Percentiles rank a stretch among this genome's conserved stretches.
These are phyloP conservation scores for Polyploca ridens DNA, from an alignment of 2,888 invertebrate genomes.

Conservation along the genomic window DNA sequence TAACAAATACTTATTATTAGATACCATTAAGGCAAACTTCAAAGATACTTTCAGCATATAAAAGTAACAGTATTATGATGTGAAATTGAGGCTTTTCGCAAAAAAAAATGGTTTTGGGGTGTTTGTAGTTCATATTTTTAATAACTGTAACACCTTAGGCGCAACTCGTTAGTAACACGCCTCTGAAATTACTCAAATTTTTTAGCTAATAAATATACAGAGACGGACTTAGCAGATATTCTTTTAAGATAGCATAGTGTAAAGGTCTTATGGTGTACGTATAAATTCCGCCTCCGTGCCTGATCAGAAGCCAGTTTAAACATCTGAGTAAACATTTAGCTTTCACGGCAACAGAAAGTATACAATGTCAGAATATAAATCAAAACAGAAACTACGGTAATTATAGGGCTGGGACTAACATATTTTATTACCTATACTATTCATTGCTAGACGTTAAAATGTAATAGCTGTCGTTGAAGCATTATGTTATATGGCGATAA, in stretches of 20 bases:
- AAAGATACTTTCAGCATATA: background rate
- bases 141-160: too few relatives aligned
- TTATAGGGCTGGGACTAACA: background rate
- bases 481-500: background rate
- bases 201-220: too few relatives aligned
- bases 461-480: background rate
- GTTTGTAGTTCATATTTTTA: background rate
- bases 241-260: background rate
- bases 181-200: background rate
- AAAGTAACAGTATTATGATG: background rate
- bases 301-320: background rate
- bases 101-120: background rate
- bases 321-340: background rate
- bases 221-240: background rate
- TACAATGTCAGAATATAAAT: constrained; percentile 5
- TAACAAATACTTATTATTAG: too few relatives aligned
- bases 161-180: too few relatives aligned
- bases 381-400: background rate
- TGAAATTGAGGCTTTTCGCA: background rate
- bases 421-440: background rate
- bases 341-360: background rate
- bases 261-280: background rate
- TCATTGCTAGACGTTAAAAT: background rate
- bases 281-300: background rate
- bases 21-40: too few relatives aligned